Base-by-base conservation (phyloP, 1,140 invertebrate species). In the Drosophila tropicalis region DNA sequence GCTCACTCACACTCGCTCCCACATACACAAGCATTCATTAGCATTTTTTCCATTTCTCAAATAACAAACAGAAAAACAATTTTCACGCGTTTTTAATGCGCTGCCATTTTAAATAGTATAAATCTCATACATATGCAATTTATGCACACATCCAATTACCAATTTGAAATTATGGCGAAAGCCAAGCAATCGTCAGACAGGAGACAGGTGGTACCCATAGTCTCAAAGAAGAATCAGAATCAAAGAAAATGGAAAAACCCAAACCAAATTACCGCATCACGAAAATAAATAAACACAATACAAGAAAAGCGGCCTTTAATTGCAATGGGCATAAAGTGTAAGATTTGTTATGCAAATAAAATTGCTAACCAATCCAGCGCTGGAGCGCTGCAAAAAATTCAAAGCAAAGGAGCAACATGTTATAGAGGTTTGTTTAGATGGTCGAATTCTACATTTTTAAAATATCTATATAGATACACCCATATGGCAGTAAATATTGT, bases 101-200 rank as follows among this genome's bases (percentile, higher is more conserved):
- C 9, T 66, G 66, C 62, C 76, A 69, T 70, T 80, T 78, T 66
- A 69, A 70, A 77, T 73, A 77, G 72, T 77, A 86, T 86, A 90
- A 90, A 83, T 86, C 86, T 90, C 86, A 85, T 81, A 81, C 86
- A 90, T 90, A 90, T 90, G 86, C 86, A 84, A 89, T 84, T 84
- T 84, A 82, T 65, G 70, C 73, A 75, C 68, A 68, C 68, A 66
- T 67, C 44, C 58, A 56, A 63, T 73, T 90, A 78, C 84, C 84
- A 89, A 89, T 89, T 89, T 71, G 66, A 89, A 89, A 89, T 89
- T 89, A 89, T 84, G 84, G 75, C 85, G 74, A 54, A 62, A 57
- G 44, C 22, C 32, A 41, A 70, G 58, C 39, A 77, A 77, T 77
- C 67, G 61, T 65, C 44, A 62, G 72, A 69, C 83, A 79, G 80